Evolutionary conservation across 2,113 vertebrate genomes (phyloP).

Genomic region (Eulemur macaco): DNA sequence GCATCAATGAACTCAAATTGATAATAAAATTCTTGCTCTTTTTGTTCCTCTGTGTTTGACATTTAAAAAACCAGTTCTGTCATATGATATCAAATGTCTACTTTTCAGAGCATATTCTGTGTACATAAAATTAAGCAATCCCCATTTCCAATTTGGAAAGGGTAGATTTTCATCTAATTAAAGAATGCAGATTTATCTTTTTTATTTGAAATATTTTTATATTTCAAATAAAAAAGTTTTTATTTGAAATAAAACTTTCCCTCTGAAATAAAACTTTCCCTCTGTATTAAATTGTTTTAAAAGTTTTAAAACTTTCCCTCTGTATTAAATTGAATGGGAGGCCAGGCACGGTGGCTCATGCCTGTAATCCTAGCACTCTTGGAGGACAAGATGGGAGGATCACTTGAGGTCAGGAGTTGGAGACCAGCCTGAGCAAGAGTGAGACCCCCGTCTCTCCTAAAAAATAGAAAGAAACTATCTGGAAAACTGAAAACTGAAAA

Average conservation of each 20-base stretch:
- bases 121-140: not conserved
- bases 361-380: too few relatives aligned
- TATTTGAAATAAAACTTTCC: not conserved
- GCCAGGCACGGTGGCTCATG: too few relatives aligned
- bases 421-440: too few relatives aligned
- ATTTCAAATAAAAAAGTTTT: too few relatives aligned
- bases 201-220: not conserved
- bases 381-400: too few relatives aligned
- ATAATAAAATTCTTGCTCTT: not conserved
- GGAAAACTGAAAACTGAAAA: too few relatives aligned
- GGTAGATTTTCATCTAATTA: not conserved
- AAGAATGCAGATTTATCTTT: not conserved
- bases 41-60: not conserved
- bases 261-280: not conserved
- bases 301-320: too few relatives aligned
- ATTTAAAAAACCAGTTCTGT: not conserved
- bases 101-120: not conserved
- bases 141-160: not conserved
- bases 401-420: too few relatives aligned
- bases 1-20: accelerated
- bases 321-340: too few relatives aligned
- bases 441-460: too few relatives aligned
- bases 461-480: too few relatives aligned
- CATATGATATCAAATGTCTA: accelerated
- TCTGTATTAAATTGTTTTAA: not conserved